Base-by-base conservation (phyloP, 2,888 invertebrate genomes). In the Didymodactylos carnosus region DNA sequence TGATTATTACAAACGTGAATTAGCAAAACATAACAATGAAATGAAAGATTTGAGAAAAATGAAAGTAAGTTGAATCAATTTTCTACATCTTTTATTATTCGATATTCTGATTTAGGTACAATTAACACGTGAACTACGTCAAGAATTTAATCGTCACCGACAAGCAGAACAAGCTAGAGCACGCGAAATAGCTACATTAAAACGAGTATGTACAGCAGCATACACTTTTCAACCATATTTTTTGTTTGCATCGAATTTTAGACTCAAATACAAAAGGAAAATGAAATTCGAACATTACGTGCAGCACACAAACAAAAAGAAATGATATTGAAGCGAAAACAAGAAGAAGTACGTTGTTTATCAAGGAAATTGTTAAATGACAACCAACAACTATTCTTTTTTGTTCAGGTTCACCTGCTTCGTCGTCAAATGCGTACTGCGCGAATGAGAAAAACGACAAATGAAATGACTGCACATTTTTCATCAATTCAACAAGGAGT, bases 171-270 rank as follows among this genome's bases (percentile, higher is more conserved):
- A 88, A 29, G 87, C 86, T 49, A 87, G 91, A 78, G 88, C 89
- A 71, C 88, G 90, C 78, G 94, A 94, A 86, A 90, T 95, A 74
- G 91, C 92, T 0, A 91, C 92, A 81, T 84, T 95, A 76, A 88
- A 90, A 72, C 94, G 95, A 80, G 92, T 93, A 62, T 19, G n/a
- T n/a, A n/a, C n/a, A n/a, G n/a, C n/a, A n/a, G n/a, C n/a, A n/a
- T n/a, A n/a, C n/a, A n/a, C n/a, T n/a, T n/a, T n/a, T n/a, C n/a
- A n/a, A n/a, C n/a, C n/a, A n/a, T n/a, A n/a, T n/a, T n/a, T n/a
- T n/a, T n/a, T n/a, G n/a, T n/a, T n/a, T n/a, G n/a, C n/a, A n/a
- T n/a, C n/a, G n/a, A n/a, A n/a, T n/a, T 35, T 1, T 35, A 62
- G 62, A 62, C 62, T 82, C 89, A 91, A 43, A 43, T 74, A 23